Percentiles rank a stretch among this genome's conserved stretches.
These are phyloP conservation scores for Lepidochrysops patricia DNA, from an alignment of 2,888 invertebrate species.

Conservation along the genomic window DNA sequence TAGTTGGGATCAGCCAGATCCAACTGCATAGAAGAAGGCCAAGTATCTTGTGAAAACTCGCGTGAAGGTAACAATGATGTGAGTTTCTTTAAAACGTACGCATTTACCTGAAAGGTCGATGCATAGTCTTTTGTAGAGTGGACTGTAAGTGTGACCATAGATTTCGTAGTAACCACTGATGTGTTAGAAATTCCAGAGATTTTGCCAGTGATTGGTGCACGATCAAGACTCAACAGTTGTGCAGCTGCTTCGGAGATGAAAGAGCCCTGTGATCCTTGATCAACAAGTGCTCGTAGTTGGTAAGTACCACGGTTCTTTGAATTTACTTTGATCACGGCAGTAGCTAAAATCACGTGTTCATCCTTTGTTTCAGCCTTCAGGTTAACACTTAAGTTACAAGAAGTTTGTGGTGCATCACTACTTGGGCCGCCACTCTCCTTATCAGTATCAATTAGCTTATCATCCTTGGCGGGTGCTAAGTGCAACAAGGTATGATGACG, in stretches of 20 bases:
- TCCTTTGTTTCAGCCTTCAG: slow-evolving; percentile 18
- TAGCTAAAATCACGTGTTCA: slow-evolving; percentile 20
- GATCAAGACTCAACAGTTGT: slow-evolving; percentile 20
- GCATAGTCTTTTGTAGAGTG: slow-evolving; percentile 9
- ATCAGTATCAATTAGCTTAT: not conserved
- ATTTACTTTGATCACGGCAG: slow-evolving; percentile 17
- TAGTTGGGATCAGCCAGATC: slow-evolving; percentile 21
- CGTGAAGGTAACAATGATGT: not conserved
- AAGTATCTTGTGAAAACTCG: slow-evolving; percentile 16
- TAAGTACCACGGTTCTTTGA: slow-evolving; percentile 16
- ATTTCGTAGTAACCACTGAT: slow-evolving; percentile 22
- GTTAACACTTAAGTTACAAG: not conserved
- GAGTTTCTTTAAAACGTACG: slow-evolving; percentile 22
- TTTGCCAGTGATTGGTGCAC: slow-evolving; percentile 20
- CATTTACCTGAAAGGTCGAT: slow-evolving; percentile 15
- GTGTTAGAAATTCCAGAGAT: slow-evolving; percentile 23
- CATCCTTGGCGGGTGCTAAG: not conserved
- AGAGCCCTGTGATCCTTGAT: slow-evolving; percentile 25
- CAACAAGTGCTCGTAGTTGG: slow-evolving; percentile 22
- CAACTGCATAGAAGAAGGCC: slow-evolving; percentile 18
- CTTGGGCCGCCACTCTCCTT: not conserved
- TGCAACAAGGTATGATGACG: slow-evolving; percentile 22
- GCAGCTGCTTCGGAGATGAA: slow-evolving; percentile 22
- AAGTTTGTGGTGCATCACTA: not conserved
- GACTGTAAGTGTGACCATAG: slow-evolving; percentile 20